These are phyloP conservation scores for Epinotia brunnichana DNA, from an alignment of 2,888 invertebrate genomes.

Conservation along the genomic window DNA sequence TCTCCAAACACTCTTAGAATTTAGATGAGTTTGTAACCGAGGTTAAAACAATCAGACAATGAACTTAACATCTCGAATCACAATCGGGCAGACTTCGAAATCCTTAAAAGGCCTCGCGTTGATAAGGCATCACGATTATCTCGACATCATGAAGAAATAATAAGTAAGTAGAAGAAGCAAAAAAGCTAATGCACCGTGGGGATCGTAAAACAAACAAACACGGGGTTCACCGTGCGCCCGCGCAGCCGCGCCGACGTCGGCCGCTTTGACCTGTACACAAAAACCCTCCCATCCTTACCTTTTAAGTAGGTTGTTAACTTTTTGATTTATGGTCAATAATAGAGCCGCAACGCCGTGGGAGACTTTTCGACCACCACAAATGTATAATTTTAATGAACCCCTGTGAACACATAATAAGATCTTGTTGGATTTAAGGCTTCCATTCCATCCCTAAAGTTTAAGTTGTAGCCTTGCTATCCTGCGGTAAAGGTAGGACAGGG, in stretches of 20 bases:
- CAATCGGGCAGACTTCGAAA: constrained; percentile 47
- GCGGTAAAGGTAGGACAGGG: constrained; percentile 20
- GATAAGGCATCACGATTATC: constrained; percentile 67
- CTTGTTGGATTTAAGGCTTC: constrained; percentile 66
- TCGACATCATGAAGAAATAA: constrained; percentile 71
- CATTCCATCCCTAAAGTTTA: constrained; percentile 69
- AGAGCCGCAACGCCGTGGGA: constrained; percentile 83
- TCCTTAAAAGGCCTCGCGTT: constrained; percentile 59
- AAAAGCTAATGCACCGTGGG: constrained; percentile 80
- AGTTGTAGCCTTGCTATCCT: constrained; percentile 42
- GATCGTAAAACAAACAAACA: constrained; percentile 82
- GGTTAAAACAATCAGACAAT: constrained; percentile 40
- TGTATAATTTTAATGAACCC: constrained; percentile 80
- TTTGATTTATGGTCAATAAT: constrained; percentile 84
- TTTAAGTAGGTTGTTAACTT: constrained; percentile 84
- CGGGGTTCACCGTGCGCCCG: constrained; percentile 69
- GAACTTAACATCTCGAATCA: constrained; percentile 29
- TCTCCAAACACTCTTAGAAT: constrained; percentile 65
- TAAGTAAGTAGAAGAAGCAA: constrained; percentile 74
- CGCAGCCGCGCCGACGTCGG: constrained; percentile 73
- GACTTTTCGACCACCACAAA: constrained; percentile 76
- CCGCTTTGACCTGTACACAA: constrained; percentile 78
- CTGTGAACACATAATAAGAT: constrained; percentile 75
- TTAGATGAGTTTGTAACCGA: constrained; percentile 58
- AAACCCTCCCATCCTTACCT: constrained; percentile 80